Percentiles rank a stretch among this genome's conserved stretches.
Conservation (phyloP, 2,888 invertebrate genomes). For the Napeogenes inachia region DNA sequence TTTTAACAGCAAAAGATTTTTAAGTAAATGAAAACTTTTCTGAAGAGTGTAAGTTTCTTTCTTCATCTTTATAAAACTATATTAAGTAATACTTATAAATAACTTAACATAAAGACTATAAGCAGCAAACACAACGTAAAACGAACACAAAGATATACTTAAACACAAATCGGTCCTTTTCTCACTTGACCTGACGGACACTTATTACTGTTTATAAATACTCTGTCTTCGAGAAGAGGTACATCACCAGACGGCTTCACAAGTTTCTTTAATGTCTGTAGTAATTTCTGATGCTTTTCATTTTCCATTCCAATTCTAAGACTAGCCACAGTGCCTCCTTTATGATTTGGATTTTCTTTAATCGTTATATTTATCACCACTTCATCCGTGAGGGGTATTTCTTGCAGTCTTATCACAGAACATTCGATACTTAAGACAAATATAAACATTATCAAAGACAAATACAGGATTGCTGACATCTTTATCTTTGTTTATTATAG, state of each 20-base stretch:
- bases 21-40: too few species aligned
- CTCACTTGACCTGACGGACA: constrained; percentile 19
- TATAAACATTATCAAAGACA: constrained; percentile 8
- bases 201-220: constrained; percentile 9
- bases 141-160: background rate
- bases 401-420: constrained; percentile 27
- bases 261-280: constrained; percentile 13
- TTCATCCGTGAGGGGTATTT: constrained; percentile 19
- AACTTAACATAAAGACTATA: background rate
- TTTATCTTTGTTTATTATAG: constrained; percentile 2
- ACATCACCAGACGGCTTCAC: constrained; percentile 8
- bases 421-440: constrained; percentile 17
- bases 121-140: background rate
- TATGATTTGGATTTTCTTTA: constrained; percentile 16
- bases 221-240: constrained; percentile 17
- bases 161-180: constrained; percentile 18
- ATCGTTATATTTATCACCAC: constrained; percentile 23
- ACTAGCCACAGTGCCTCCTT: constrained; percentile 13
- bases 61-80: background rate
- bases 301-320: constrained; percentile 20
- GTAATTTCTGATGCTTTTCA: background rate
- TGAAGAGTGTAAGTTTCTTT: too few species aligned
- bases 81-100: background rate
- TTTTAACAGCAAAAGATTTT: too few species aligned
- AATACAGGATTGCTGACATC: constrained; percentile 15